phyloP scores from a whole-genome alignment of 2,888 invertebrate species.

The Chrysolina oricalcia region DNA sequence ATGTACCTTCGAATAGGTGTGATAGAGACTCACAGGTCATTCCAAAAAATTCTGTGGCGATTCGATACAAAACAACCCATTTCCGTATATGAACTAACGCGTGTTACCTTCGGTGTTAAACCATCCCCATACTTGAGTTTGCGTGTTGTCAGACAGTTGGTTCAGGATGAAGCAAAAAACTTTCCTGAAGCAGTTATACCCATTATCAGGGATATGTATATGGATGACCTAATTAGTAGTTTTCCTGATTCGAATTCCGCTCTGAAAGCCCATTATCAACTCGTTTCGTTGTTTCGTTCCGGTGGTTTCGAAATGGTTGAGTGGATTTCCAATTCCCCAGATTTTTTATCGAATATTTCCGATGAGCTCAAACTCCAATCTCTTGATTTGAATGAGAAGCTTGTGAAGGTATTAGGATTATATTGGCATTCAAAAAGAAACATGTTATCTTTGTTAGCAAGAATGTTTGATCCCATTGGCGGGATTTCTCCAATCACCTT shows the following conservation, averaged over 20 bases:
- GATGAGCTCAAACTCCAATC: not conserved
- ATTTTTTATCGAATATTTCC: not conserved
- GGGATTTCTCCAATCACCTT: no score
- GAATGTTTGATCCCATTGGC: not conserved
- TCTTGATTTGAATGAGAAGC: not conserved
- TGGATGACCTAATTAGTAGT: not conserved
- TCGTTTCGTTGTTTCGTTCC: not conserved
- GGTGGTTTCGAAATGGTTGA: not conserved
- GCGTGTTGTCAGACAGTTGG: conserved; percentile 1
- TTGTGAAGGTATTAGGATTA: not conserved
- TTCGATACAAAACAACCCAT: not conserved
- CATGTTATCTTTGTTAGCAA: not conserved
- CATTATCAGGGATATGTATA: not conserved
- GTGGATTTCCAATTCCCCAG: not conserved
- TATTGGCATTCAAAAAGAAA: not conserved
- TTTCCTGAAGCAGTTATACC: not conserved
- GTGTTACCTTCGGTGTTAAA: not conserved
- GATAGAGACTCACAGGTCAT: not conserved
- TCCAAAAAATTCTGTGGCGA: not conserved
- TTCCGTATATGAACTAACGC: not conserved
- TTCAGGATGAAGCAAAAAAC: conserved; percentile 4
- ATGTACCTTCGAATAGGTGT: not conserved
- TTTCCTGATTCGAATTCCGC: not conserved
- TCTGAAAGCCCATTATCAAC: not conserved
- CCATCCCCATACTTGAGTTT: not conserved